Evolutionary conservation across 2,888 invertebrate genomes (phyloP), one percentile per base, ranked within the genome.

Genomic region (Caenorhabditis macrosperma): DNA sequence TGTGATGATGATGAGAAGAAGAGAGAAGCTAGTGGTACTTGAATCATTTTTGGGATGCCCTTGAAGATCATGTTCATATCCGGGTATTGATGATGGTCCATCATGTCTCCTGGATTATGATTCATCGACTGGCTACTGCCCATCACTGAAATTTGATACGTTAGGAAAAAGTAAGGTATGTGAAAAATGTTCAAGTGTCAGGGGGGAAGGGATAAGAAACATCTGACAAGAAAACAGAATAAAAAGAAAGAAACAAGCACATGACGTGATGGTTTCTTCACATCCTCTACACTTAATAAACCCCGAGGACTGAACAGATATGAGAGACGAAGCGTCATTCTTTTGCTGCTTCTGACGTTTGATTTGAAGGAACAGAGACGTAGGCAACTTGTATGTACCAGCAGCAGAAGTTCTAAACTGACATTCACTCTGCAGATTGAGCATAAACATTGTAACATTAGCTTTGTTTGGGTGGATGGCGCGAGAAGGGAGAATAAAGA

Each of bases 11-110:
- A 26, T 15, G 28, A 33, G 24, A 61, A 38, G 6, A 5, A 52
- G 2, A 10, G 63, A n/a, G n/a, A n/a, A n/a, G n/a, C n/a, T n/a
- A n/a, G n/a, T n/a, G n/a, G n/a, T 24, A 83, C 87, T 85, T 87
- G 88, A 79, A 88, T 87, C 87, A 88, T 88, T 74, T 88, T 88
- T n/a, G 87, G 88, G 20, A 88, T 88, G 15, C 86, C 86, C 66
- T 87, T 86, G 63, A 88, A 86, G 57, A 88, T 85, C 63, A 83
- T 75, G 64, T 86, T 86, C 85, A 87, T 87, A 64, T 87, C 87
- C 26, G 85, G 86, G 50, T 86, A 86, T 20, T 84, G 83, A 38
- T 83, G 83, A 63, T 84, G 85, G 26, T 82, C 82, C 46, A 84
- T 83, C 63, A 86, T 76, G 52, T 81, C 78, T 20, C 76, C 75